Percentiles rank a stretch among this genome's conserved stretches.
Evolutionary conservation across 2,113 vertebrate species (phyloP).

Genomic region (Glaucidium brasilianum): DNA sequence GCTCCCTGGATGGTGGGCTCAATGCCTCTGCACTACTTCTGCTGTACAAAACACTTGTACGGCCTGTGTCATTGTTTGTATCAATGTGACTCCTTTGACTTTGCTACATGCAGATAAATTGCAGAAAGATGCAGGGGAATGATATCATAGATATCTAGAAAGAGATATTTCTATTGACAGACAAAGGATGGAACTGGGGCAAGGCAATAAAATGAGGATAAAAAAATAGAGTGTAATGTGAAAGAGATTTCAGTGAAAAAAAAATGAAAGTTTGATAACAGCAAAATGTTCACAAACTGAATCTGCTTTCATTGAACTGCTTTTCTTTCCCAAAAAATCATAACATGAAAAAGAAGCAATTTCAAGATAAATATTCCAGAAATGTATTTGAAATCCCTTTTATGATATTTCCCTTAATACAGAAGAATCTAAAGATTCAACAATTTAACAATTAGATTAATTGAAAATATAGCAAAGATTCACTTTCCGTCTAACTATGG

Average conservation of each 20-base stretch:
- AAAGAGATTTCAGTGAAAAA: neutral
- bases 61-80: neutral
- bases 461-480: neutral
- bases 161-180: neutral
- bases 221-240: neutral
- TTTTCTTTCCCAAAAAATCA: neutral
- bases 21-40: neutral
- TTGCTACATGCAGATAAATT: neutral
- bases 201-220: neutral
- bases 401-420: neutral
- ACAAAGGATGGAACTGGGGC: neutral
- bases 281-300: neutral
- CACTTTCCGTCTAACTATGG: neutral
- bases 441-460: neutral
- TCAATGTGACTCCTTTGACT: neutral
- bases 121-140: neutral
- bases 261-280: neutral
- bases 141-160: neutral
- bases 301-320: neutral
- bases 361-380: neutral
- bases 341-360: neutral
- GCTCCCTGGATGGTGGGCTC: neutral
- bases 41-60: neutral
- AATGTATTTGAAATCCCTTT: neutral
- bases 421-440: neutral